These are phyloP conservation scores for Panurus biarmicus DNA, from an alignment of 2,113 vertebrate genomes.

Conservation along the genomic window DNA sequence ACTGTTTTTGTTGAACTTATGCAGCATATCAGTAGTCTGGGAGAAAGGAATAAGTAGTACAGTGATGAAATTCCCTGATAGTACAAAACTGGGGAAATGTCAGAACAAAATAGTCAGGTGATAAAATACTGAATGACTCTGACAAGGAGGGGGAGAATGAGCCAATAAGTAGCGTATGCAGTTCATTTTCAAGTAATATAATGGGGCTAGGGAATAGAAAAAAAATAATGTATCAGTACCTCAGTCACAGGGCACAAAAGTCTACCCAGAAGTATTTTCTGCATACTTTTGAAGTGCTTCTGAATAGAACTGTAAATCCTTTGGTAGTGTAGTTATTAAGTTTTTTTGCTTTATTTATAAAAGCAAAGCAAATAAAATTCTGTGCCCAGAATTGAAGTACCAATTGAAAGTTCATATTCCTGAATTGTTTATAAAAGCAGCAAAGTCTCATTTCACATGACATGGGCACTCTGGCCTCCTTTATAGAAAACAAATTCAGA, in stretches of 20 bases:
- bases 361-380: neutral
- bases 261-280: neutral
- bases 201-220: neutral
- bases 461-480: neutral
- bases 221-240: neutral
- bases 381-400: neutral
- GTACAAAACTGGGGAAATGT: neutral
- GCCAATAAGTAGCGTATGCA: neutral
- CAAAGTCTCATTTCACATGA: neutral
- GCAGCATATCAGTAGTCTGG: neutral
- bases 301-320: neutral
- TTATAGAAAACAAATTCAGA: neutral
- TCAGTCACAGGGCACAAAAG: neutral
- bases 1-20: neutral
- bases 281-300: neutral
- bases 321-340: neutral
- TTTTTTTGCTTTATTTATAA: neutral
- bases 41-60: slow-evolving; percentile 4
- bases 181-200: neutral
- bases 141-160: slow-evolving; percentile 24
- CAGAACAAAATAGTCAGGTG: neutral
- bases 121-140: slow-evolving; percentile 30
- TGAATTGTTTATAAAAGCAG: neutral
- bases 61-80: neutral
- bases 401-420: neutral